These are phyloP conservation scores for Gymnothorax javanicus DNA, from an alignment of 2,797 vertebrate genomes.

Conservation along the genomic window DNA sequence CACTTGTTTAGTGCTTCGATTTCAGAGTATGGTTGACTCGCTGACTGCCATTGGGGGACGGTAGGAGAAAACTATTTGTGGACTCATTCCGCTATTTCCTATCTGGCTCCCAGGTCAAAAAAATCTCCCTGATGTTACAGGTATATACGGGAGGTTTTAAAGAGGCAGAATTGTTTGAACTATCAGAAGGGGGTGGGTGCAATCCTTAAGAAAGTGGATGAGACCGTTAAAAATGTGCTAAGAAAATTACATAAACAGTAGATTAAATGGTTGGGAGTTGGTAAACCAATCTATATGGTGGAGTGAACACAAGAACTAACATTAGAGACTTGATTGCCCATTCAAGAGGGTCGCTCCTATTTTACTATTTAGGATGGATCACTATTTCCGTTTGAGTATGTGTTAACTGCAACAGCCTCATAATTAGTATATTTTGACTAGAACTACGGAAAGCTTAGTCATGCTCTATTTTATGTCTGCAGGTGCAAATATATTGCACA, in stretches of 20 bases:
- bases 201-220: background rate
- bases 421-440: background rate
- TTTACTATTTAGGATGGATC: background rate
- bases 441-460: background rate
- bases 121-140: background rate
- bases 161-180: background rate
- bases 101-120: background rate
- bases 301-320: background rate
- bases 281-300: background rate
- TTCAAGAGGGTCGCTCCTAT: background rate
- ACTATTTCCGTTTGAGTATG: background rate
- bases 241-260: background rate
- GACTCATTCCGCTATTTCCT: background rate
- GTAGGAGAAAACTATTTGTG: constrained; percentile 22
- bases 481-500: too few relatives aligned
- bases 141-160: background rate
- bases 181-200: background rate
- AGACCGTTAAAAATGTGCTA: background rate
- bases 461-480: background rate
- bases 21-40: background rate
- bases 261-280: background rate
- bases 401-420: background rate
- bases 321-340: background rate
- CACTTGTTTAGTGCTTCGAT: background rate
- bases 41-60: background rate